phyloP scores from a whole-genome alignment of 2,888 invertebrate genomes.

The Xestia rhomboidea region DNA sequence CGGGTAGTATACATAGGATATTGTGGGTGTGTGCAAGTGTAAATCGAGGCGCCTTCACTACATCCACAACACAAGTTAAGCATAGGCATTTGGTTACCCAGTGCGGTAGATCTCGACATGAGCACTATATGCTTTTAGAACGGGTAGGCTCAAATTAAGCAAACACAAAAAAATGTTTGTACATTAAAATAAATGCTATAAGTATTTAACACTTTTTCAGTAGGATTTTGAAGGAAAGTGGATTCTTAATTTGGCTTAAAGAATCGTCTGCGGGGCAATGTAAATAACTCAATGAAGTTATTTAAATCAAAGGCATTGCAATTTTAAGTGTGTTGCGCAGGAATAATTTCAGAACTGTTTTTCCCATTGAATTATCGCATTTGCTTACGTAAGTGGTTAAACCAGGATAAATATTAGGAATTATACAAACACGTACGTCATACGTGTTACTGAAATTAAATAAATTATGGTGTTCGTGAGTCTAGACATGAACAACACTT shows the following conservation, averaged over 20 bases:
- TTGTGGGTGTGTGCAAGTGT: slow-evolving; percentile 76
- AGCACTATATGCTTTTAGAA: neutral
- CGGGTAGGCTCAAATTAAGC: slow-evolving; percentile 5
- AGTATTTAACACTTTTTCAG: neutral
- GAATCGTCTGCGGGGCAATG: neutral
- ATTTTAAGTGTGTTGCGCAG: neutral
- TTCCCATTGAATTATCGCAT: slow-evolving; percentile 28
- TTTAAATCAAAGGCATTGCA: neutral
- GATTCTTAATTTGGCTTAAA: neutral
- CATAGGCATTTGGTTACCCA: slow-evolving; percentile 37
- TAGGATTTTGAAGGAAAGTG: neutral
- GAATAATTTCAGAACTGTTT: neutral
- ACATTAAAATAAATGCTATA: neutral
- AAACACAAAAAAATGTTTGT: neutral
- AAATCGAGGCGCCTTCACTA: slow-evolving; percentile 75
- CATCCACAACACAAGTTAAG: slow-evolving; percentile 67
- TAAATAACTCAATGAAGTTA: neutral
- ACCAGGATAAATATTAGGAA: slow-evolving; percentile 43
- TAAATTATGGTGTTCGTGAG: neutral
- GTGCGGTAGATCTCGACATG: slow-evolving; percentile 30
- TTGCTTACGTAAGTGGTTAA: neutral
- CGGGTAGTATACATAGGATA: slow-evolving; percentile 56
- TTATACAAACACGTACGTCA: slow-evolving; percentile 2
- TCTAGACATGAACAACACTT: neutral
- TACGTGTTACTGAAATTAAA: slow-evolving; percentile 1